Percentiles rank a stretch among this genome's conserved stretches.
Conservation (phyloP, 2,888 invertebrate genomes). For the Zhuqinia jingwanae region DNA sequence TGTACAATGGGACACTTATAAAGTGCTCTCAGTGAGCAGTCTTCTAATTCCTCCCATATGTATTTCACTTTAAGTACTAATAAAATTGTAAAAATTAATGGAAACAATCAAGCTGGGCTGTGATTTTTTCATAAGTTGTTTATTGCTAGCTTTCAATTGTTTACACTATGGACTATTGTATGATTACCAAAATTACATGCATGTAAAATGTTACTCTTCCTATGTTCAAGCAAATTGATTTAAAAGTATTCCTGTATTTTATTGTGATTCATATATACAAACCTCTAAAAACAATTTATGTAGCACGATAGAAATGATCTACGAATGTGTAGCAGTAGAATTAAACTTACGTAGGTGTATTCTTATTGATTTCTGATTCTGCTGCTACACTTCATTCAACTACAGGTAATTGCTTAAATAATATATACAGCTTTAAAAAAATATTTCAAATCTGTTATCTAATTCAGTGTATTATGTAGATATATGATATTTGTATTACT, state of each 20-base stretch:
- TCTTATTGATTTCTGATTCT: no score
- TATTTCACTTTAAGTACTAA: neutral
- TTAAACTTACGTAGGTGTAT: no score
- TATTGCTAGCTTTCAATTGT: neutral
- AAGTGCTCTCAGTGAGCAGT: no score
- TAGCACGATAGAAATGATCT: no score
- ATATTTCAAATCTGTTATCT: neutral
- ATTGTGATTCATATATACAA: no score
- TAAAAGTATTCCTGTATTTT: neutral
- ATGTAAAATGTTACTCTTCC: no score
- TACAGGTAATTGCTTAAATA: neutral
- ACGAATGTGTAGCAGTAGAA: no score
- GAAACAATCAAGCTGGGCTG: slow-evolving; percentile 40
- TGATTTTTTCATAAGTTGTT: slow-evolving; percentile 43
- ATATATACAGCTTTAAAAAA: slow-evolving; percentile 18
- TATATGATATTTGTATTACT: neutral
- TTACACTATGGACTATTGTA: no score
- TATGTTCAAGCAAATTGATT: no score
- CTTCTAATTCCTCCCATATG: neutral
- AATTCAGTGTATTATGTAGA: neutral
- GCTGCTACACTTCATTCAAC: neutral
- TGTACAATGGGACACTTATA: no score
- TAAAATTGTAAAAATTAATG: slow-evolving; percentile 1
- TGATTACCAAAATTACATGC: no score
- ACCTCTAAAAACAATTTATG: no score